Percentiles rank a stretch among this genome's conserved stretches.
Conservation (phyloP, 2,113 vertebrate genomes). For the Andinoacara biseriatus region DNA sequence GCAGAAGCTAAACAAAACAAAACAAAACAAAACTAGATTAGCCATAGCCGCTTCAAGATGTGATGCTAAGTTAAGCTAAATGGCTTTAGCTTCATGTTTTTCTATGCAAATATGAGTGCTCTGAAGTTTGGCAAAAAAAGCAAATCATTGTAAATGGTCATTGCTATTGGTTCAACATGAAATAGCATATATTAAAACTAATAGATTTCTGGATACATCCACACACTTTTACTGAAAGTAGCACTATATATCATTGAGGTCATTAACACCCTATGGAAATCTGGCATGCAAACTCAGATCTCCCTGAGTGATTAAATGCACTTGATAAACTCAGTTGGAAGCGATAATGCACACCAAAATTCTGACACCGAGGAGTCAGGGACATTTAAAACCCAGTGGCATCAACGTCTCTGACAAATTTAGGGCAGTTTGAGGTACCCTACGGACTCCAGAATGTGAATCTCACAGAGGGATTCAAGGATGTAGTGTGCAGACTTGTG, state of each 20-base stretch:
- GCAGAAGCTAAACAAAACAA: neutral
- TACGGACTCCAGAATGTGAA: constrained; percentile 58
- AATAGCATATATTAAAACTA: neutral
- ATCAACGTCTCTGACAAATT: constrained; percentile 76
- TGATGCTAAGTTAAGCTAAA: neutral
- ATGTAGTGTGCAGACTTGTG: constrained; percentile 45
- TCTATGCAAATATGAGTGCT: neutral
- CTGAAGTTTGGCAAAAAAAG: neutral
- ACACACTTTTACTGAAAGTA: constrained; percentile 1
- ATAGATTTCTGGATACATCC: neutral
- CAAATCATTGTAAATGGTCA: neutral
- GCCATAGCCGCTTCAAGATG: neutral
- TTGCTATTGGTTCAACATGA: neutral
- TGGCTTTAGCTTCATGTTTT: neutral
- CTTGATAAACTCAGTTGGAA: constrained; percentile 46
- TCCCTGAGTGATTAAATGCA: constrained; percentile 40
- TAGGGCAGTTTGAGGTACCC: constrained; percentile 75
- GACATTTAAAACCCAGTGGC: constrained; percentile 66
- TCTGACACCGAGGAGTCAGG: constrained; percentile 54
- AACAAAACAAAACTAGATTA: neutral
- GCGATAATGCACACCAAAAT: constrained; percentile 48
- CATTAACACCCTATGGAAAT: constrained; percentile 39
- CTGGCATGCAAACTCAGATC: constrained; percentile 44
- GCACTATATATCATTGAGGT: constrained; percentile 45
- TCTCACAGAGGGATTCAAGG: constrained; percentile 43